Evolutionary conservation across 2,888 invertebrate species (phyloP).

Genomic region (Epirrita christyi): DNA sequence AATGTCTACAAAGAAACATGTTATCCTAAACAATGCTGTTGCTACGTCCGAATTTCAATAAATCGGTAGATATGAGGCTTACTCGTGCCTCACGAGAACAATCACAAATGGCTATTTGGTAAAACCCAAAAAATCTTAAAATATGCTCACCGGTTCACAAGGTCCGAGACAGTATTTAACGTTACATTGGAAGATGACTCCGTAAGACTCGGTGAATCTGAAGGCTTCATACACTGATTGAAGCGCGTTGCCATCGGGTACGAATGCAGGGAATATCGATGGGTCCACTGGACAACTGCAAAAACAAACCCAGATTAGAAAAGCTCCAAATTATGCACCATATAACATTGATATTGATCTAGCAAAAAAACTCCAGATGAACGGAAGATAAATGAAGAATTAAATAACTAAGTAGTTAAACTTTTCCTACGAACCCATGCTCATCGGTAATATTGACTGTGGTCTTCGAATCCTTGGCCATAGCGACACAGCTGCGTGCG

Average conservation of each 20-base stretch:
- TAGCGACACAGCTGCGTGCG: slow-evolving; percentile 97
- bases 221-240: slow-evolving; percentile 97
- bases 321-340: no score
- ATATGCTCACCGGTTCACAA: slow-evolving; percentile 92
- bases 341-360: no score
- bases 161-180: slow-evolving; percentile 98
- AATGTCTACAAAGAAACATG: background rate
- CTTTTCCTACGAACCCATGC: slow-evolving; percentile 87
- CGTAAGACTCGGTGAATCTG: slow-evolving; percentile 97
- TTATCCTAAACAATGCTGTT: background rate
- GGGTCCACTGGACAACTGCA: slow-evolving; percentile 95
- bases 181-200: slow-evolving; percentile 98
- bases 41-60: background rate
- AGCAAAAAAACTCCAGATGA: no score
- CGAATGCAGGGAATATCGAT: slow-evolving; percentile 96
- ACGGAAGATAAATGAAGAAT: no score
- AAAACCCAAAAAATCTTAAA: background rate
- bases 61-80: background rate
- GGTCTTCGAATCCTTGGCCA: slow-evolving; percentile 98
- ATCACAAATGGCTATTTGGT: background rate
- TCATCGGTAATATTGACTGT: slow-evolving; percentile 98
- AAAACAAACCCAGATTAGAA: background rate
- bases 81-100: background rate
- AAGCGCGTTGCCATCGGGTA: slow-evolving; percentile 94
- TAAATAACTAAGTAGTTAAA: background rate